Evolutionary conservation across 2,113 vertebrate species (phyloP), one percentile per base, ranked within the genome.

Genomic region (Rhinoptilus africanus): DNA sequence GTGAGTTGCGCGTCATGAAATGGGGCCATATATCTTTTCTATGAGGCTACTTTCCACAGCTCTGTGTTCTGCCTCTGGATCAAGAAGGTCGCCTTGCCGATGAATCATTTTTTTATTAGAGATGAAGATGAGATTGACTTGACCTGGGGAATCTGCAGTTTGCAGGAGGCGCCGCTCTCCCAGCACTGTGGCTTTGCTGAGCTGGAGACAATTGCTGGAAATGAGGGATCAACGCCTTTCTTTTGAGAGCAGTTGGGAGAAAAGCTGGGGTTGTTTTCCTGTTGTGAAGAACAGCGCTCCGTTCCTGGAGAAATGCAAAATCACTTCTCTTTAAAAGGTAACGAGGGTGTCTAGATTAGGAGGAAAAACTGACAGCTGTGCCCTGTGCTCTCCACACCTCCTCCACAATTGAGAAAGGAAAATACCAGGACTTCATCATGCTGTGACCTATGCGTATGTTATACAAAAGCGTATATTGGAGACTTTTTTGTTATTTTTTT

Each of bases 271-370:
- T 23, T 85, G 18, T 85, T 96, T 87, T 63, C 37, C 45, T 68
- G 0, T 77, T 56, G 11, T 84, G 51, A 60, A 83, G 88, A 94
- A 7, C 12, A 59, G 14, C 2, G 3, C 39, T 88, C 4, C 15
- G 80, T 81, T 74, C n/a, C 13, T 41, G 51, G 28, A 78, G 95
- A 91, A 94, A 88, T 51, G 48, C 76, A 90, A 93, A 97, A 92
- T 43, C 28, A 24, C 28, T 75, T 90, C n/a, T 67, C 79, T 80
- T 68, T 80, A 43, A 53, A 72, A 92, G 66, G 35, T 93, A 87
- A 63, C 53, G 67, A 96, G 43, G 47, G 30, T 32, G 22, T 59
- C 48, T 85, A 56, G 63, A 45, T 51, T 57, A 68, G 43, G 57
- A 75, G 48, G 67, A 35, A 35, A 41, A 62, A 27, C 69, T 60